Evolutionary conservation across 2,888 invertebrate genomes (phyloP).

Genomic region (Drosophila nigritarsus): DNA sequence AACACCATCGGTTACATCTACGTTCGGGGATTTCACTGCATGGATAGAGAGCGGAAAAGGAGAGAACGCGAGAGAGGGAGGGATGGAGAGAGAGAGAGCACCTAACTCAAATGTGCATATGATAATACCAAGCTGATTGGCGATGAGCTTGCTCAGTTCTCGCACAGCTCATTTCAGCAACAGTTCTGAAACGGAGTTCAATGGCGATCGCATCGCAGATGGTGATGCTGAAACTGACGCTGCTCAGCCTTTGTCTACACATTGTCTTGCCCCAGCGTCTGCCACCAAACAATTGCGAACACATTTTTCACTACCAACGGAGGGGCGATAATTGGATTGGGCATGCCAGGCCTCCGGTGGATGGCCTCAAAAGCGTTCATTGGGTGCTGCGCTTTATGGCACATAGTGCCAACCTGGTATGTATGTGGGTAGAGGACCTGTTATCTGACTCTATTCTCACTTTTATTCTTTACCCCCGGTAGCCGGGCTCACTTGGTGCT

Average conservation of each 20-base stretch:
- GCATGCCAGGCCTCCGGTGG: conserved; percentile 34
- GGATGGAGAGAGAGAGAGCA: conserved; percentile 3
- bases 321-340: conserved; percentile 49
- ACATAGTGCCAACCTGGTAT: conserved; percentile 31
- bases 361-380: conserved; percentile 37
- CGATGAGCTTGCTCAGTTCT: conserved; percentile 46
- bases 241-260: conserved; percentile 37
- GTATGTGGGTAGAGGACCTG: neutral
- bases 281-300: conserved; percentile 54
- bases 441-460: neutral
- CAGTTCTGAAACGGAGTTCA: conserved; percentile 44
- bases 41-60: neutral
- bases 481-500: conserved; percentile 48
- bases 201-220: conserved; percentile 25
- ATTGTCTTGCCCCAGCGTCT: conserved; percentile 32
- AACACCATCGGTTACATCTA: conserved; percentile 1
- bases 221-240: conserved; percentile 10
- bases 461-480: neutral
- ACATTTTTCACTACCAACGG: conserved; percentile 53
- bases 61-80: neutral
- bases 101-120: neutral
- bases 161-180: conserved; percentile 39
- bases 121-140: conserved; percentile 16
- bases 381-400: conserved; percentile 49
- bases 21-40: conserved; percentile 34